Conservation (phyloP, 2,113 vertebrate species). For the Otis tarda region DNA sequence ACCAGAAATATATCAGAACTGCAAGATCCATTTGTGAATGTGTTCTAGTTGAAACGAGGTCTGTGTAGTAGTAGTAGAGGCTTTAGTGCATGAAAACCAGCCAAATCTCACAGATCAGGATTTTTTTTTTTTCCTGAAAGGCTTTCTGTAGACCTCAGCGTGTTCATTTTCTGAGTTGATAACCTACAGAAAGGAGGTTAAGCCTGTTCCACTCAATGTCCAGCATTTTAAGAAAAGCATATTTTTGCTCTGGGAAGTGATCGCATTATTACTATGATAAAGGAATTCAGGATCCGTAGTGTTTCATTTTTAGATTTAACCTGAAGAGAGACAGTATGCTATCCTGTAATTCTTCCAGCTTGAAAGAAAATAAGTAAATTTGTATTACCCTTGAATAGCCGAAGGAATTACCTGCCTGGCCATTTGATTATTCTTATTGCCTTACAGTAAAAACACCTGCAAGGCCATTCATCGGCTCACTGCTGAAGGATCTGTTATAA, state of each 20-base stretch:
- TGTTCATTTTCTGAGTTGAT: not conserved
- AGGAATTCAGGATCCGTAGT: not conserved
- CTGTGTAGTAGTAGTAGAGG: not conserved
- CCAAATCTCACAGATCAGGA: not conserved
- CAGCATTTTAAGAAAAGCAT: not conserved
- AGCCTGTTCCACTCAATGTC: not conserved
- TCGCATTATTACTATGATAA: not conserved
- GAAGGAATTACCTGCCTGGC: not conserved
- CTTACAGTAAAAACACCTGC: not conserved
- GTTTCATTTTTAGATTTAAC: not conserved
- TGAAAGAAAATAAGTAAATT: not conserved
- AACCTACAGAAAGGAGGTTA: not conserved
- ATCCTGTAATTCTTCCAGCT: not conserved
- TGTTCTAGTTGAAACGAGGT: not conserved
- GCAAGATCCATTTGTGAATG: not conserved
- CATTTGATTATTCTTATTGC: slow-evolving; percentile 19
- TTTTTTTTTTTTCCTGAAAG: not conserved
- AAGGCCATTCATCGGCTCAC: not conserved
- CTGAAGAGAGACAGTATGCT: not conserved
- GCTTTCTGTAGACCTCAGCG: not conserved
- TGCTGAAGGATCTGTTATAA: not conserved
- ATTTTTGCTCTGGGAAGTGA: not conserved
- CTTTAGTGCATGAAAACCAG: not conserved
- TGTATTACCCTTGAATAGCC: not conserved
- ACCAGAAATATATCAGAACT: not conserved